Evolutionary conservation across 2,113 vertebrate genomes (phyloP), one percentile per base, ranked within the genome.

Genomic region (Antennarius striatus): DNA sequence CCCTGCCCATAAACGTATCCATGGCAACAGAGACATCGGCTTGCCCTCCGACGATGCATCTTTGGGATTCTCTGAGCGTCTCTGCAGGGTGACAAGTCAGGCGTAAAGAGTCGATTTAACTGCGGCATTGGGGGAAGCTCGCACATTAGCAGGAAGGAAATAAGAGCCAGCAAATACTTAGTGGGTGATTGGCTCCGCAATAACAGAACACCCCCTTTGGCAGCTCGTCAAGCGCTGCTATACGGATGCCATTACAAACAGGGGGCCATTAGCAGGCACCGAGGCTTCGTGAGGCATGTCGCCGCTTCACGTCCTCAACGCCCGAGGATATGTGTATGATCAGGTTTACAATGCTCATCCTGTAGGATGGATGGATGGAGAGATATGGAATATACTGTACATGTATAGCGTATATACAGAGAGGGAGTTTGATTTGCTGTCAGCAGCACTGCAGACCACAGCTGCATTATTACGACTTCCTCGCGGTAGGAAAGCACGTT

Each of bases 121-220:
- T 63, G 81, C 71, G 61, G 86, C 88, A 81, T 86, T 45, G 79
- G 88, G 86, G 32, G 85, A 85, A 83, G 83, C 81, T 80, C 59
- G 42, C 88, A 83, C 86, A 90, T 90, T 90, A 89, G 84, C 84
- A 68, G 73, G 56, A 67, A 83, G 88, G 88, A 89, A 90, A 90
- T 85, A 71, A 81, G 63, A 86, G 87, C 86, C 87, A 87, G 88
- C 73, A 79, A 87, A 91, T 89, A 82, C 84, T 89, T 90, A 88
- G 86, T 80, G 86, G 87, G 82, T 90, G 90, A 91, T 91, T 91
- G 90, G 90, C 88, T 86, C 81, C 75, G 76, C 90, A 89, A 90
- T 87, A 90, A 90, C 88, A 90, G 79, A 86, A 86, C 85, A 79
- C 75, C 86, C 86, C 85, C 79, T 88, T 87, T 87, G 88, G 87